phyloP scores from a whole-genome alignment of 2,888 invertebrate genomes.

The Escarpia spicata region DNA sequence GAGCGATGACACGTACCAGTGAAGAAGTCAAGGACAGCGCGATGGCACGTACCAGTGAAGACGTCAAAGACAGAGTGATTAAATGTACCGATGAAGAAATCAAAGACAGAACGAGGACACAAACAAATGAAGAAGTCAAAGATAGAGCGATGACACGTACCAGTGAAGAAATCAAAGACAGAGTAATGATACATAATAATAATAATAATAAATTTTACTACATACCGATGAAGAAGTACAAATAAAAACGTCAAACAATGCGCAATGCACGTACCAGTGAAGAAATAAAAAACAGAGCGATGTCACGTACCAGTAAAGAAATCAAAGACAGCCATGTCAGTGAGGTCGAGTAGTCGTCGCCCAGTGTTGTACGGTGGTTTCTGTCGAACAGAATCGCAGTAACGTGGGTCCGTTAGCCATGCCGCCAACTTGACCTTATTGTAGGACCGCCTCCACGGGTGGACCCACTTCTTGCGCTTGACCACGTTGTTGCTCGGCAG shows the following conservation, averaged over 20 bases:
- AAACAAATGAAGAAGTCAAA: too few relatives aligned
- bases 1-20: conserved; percentile 72
- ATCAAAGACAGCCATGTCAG: conserved; percentile 96
- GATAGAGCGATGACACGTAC: too few relatives aligned
- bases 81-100: too few relatives aligned
- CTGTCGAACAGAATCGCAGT: conserved; percentile 87
- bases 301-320: conserved; percentile 82
- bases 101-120: too few relatives aligned
- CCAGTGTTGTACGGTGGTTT: conserved; percentile 92
- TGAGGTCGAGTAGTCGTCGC: conserved; percentile 87
- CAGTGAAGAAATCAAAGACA: too few relatives aligned
- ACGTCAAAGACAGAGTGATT: too few relatives aligned
- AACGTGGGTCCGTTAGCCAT: conserved; percentile 95
- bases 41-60: too few relatives aligned
- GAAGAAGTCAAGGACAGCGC: conserved; percentile 78
- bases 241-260: not conserved
- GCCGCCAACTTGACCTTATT: conserved; percentile 79
- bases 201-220: too few relatives aligned
- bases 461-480: conserved; percentile 61
- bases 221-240: too few relatives aligned
- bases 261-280: not conserved
- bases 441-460: conserved; percentile 86
- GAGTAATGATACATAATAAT: too few relatives aligned
- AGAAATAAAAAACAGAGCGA: not conserved
- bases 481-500: conserved; percentile 64